Percentiles rank a stretch among this genome's conserved stretches.
phyloP scores from a whole-genome alignment of 1,140 invertebrate genomes.

The Drepana arcuata region DNA sequence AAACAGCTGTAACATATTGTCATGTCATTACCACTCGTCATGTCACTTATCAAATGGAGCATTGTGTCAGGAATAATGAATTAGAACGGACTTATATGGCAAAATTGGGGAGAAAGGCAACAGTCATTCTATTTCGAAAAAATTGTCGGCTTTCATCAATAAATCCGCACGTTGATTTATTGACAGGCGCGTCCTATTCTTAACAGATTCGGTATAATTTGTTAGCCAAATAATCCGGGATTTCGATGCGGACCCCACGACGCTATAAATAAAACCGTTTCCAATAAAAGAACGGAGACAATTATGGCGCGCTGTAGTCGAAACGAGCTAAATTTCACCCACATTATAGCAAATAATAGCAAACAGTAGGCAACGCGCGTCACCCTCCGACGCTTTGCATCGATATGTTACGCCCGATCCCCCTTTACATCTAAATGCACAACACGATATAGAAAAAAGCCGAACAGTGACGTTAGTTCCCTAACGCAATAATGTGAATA shows the following conservation, averaged over 20 bases:
- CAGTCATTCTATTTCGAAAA: too few species aligned
- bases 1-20: too few species aligned
- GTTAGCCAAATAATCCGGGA: constrained; percentile 67
- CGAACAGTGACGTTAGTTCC: constrained; percentile 25
- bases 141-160: constrained; percentile 50
- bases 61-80: too few species aligned
- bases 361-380: constrained; percentile 53
- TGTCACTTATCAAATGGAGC: too few species aligned
- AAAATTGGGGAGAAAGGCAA: too few species aligned
- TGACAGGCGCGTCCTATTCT: constrained; percentile 59
- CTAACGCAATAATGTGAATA: constrained; percentile 64
- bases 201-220: constrained; percentile 64
- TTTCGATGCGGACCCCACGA: constrained; percentile 50
- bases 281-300: constrained; percentile 56
- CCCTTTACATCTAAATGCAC: constrained; percentile 63
- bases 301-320: constrained; percentile 43
- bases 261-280: constrained; percentile 58
- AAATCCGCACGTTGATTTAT: constrained; percentile 58
- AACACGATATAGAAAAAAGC: constrained; percentile 54
- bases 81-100: too few species aligned
- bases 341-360: constrained; percentile 66
- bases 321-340: constrained; percentile 62
- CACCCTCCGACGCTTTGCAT: constrained; percentile 39
- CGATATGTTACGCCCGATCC: constrained; percentile 60
- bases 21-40: too few species aligned